Percentiles rank a stretch among this genome's conserved stretches.
phyloP scores from a whole-genome alignment of 2,797 vertebrate genomes.

The Catamblyrhynchus diadema region DNA sequence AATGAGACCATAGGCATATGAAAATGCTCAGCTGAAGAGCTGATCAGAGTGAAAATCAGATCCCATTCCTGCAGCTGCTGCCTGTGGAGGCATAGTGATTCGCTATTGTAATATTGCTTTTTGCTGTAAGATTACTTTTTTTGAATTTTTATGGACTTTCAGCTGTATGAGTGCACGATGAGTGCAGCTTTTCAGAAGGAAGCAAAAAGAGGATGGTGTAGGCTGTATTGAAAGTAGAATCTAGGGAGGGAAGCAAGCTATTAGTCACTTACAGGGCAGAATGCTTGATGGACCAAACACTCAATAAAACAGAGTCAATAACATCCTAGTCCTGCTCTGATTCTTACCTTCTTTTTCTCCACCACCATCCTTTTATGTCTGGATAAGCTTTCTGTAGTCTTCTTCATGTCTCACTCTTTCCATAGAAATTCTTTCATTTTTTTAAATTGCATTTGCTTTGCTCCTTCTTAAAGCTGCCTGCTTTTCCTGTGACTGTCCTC shows the following conservation, averaged over 20 bases:
- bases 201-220: not conserved
- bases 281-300: not conserved
- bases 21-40: not conserved
- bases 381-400: not conserved
- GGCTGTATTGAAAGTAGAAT: not conserved
- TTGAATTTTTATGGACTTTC: not conserved
- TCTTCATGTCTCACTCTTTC: not conserved
- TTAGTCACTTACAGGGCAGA: not conserved
- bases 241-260: not conserved
- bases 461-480: not conserved
- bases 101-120: not conserved
- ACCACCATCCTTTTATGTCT: not conserved
- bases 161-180: not conserved
- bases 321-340: not conserved
- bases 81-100: not conserved
- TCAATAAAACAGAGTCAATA: not conserved
- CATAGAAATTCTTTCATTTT: not conserved
- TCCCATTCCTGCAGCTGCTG: not conserved
- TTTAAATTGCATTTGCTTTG: not conserved
- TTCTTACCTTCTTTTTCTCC: not conserved
- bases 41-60: not conserved
- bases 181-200: not conserved
- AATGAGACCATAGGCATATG: not conserved
- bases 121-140: not conserved
- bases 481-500: not conserved